Evolutionary conservation across 2,113 vertebrate genomes (phyloP), one percentile per base, ranked within the genome.

Genomic region (Polypterus senegalus): DNA sequence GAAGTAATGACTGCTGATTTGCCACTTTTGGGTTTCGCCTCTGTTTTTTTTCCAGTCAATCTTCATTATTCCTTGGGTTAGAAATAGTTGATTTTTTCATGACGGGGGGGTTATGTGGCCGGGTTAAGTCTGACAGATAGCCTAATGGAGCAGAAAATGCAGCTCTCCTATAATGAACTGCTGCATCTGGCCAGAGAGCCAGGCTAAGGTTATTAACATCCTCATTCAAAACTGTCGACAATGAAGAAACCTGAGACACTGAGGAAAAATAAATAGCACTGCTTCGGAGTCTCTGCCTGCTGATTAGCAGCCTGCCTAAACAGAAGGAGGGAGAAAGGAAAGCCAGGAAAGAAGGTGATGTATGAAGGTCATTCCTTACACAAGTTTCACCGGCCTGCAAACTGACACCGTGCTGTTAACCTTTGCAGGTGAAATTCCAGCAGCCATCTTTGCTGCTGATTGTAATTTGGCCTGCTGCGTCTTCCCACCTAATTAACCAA

Each of bases 111-210:
- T 27, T 27, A 27, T 27, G 27, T 27, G 27, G 27, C 27, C 27
- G 27, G 27, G 27, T 27, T 27, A 27, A 27, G 27, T 27, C 2
- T 27, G 27, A 27, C 27, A 27, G 27, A 27, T 1, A 27, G 2
- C 81, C 81, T 90, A 91, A 91, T 89, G 89, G 86, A 88, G 89
- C 87, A 83, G 88, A 88, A 90, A 91, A 89, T 90, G 87, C 88
- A 87, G 87, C 82, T 86, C 83, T 87, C 83, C 89, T 86, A 89
- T 88, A 86, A 87, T 85, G 86, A 89, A 83, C 74, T 73, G 61
- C 70, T 87, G 84, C 89, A 88, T 87, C 89, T 91, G 89, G 86
- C 79, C 71, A 78, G 79, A 76, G 86, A 85, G 83, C 84, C 86
- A 85, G 87, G 87, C 62, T 80, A 71, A 79, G 83, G 84, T 80